A percentile compares a stretch with the other conserved stretches of the same genome.
phyloP scores from a whole-genome alignment of 2,113 vertebrate species.

The Zosterops japonicus region DNA sequence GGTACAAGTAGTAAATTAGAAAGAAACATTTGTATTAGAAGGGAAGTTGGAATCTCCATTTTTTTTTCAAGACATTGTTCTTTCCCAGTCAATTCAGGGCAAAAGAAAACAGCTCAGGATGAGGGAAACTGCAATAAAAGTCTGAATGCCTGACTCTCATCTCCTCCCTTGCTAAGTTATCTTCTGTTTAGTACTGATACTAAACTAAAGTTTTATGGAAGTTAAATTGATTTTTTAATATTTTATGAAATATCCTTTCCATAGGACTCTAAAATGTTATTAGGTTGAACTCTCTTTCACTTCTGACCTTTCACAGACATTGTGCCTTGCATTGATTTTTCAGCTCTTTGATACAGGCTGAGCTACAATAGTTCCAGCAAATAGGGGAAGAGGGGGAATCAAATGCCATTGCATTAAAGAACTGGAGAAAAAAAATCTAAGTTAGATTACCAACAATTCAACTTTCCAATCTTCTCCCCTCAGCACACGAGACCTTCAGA shows the following conservation, averaged over 20 bases:
- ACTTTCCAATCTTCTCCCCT: not conserved
- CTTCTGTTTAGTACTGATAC: not conserved
- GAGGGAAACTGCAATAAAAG: not conserved
- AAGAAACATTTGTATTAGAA: not conserved
- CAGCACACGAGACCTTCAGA: not conserved
- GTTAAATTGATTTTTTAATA: slow-evolving; percentile 50
- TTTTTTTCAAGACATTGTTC: not conserved
- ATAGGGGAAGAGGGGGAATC: not conserved
- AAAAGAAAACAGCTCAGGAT: not conserved
- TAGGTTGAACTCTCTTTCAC: slow-evolving; percentile 55
- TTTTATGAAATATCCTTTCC: slow-evolving; percentile 29
- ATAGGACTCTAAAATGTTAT: slow-evolving; percentile 51
- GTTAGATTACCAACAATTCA: slow-evolving; percentile 48
- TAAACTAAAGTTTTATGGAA: slow-evolving; percentile 39
- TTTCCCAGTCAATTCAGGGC: not conserved
- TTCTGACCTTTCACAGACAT: slow-evolving; percentile 55
- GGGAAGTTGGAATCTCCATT: not conserved
- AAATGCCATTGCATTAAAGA: slow-evolving; percentile 21
- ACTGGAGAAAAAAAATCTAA: slow-evolving; percentile 9
- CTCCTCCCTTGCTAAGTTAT: not conserved
- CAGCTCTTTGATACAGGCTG: slow-evolving; percentile 29
- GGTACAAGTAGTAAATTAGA: not conserved
- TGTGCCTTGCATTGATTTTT: slow-evolving; percentile 55
- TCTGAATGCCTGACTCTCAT: not conserved
- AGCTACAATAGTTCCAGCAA: slow-evolving; percentile 19